Conservation (phyloP, 2,113 vertebrate species). For the Gracilinanus agilis region DNA sequence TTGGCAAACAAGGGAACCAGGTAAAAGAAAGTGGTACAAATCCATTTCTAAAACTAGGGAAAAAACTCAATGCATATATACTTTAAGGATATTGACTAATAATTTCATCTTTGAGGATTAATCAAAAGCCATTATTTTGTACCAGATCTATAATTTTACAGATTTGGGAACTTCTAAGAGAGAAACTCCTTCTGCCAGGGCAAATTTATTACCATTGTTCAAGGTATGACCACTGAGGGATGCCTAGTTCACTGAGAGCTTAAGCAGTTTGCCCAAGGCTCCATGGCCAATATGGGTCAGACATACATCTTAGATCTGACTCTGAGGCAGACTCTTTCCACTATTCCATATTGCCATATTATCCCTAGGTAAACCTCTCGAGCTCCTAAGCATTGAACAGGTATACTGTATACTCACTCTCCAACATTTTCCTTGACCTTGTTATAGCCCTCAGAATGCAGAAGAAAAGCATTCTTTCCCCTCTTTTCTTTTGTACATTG, state of each 20-base stretch:
- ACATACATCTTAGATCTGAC: not conserved
- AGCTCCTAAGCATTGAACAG: not conserved
- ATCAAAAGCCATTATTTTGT: not conserved
- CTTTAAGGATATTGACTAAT: not conserved
- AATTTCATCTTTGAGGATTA: not conserved
- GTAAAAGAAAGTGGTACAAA: not conserved
- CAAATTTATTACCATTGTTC: not conserved
- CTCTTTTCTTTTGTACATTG: not conserved
- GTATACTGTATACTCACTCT: not conserved
- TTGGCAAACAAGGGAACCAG: not conserved
- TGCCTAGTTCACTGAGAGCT: not conserved
- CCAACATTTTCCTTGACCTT: not conserved
- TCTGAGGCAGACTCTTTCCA: not conserved
- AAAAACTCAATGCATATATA: not conserved
- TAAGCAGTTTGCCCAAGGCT: not conserved
- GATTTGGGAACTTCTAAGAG: not conserved
- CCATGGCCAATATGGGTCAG: not conserved
- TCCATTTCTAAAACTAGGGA: not conserved
- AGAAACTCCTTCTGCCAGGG: not conserved
- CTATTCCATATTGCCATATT: not conserved
- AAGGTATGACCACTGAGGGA: not conserved
- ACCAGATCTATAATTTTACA: not conserved
- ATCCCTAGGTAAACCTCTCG: conserved; percentile 15
- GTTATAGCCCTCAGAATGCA: not conserved
- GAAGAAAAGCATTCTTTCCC: not conserved